Evolutionary conservation across 2,113 vertebrate genomes (phyloP), one percentile per base, ranked within the genome.

Genomic region (Geothlypis trichas): DNA sequence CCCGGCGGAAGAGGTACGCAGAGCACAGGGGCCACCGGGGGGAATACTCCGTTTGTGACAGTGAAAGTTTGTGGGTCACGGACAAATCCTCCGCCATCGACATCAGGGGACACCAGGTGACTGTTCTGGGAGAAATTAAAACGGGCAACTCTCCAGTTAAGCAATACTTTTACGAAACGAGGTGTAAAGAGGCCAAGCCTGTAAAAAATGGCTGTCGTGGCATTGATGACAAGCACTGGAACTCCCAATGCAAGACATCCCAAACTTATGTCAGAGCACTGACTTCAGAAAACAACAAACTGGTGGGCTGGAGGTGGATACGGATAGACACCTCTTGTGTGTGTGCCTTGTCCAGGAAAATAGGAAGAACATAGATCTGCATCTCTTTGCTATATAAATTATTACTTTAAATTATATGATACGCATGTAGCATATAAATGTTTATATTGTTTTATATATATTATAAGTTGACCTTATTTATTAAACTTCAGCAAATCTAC

Each of bases 371-470:
- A 97, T 99, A 97, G 98, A 89, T 96, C 94, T 93, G 80, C 92
- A 41, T 95, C 95, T 96, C 97, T 97, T 97, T 87, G 94, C 98
- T 97, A 98, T 99, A 99, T 99, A 99, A 99, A 98, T 99, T 99
- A 99, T 99, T 99, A 99, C 97, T 99, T 99, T 99, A 99, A 99
- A 98, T 99, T 99, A 99, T 99, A 99, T 98, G 97, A 99, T 99
- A 99, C 99, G 99, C 99, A 99, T 99, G 99, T 99, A 99, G 99
- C 98, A 98, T 98, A 98, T 99, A 99, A 99, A 99, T 99, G 99
- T 99, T 98, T 99, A 98, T 99, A 99, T 98, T 98, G 98, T 98
- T 98, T 98, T 98, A 98, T 98, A 98, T 98, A 98, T 98, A 98
- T 98, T 98, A 98, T 99, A 98, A 98, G 98, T 99, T 99, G 98